phyloP scores from a whole-genome alignment of 1,140 invertebrate species.

The Drosophila sturtevanti region DNA sequence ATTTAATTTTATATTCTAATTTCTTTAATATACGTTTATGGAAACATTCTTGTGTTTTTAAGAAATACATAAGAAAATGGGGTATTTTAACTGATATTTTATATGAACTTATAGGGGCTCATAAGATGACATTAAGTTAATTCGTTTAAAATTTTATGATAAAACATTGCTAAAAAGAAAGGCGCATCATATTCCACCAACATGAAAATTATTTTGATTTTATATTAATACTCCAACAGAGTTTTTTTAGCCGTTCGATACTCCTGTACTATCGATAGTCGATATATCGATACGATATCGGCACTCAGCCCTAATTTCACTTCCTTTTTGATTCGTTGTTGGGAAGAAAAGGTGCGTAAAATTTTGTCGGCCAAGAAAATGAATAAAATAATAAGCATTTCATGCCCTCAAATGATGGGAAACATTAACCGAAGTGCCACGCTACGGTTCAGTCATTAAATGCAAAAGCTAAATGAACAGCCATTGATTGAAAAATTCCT shows the following conservation, averaged over 20 bases:
- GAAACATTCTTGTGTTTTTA: too few relatives aligned
- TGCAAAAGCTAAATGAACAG: not conserved
- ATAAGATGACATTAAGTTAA: too few relatives aligned
- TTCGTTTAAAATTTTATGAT: too few relatives aligned
- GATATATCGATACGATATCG: constrained; percentile 2
- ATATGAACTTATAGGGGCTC: too few relatives aligned
- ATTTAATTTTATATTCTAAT: too few relatives aligned
- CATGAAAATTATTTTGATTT: not conserved
- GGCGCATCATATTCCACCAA: too few relatives aligned
- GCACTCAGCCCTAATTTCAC: constrained; percentile 15
- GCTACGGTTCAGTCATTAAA: not conserved
- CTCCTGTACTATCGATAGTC: not conserved
- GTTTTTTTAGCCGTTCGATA: not conserved
- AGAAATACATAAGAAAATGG: too few relatives aligned
- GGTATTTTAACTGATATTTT: too few relatives aligned
- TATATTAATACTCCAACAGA: not conserved
- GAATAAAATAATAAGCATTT: constrained; percentile 26
- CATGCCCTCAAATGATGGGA: not conserved
- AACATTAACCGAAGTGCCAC: constrained; percentile 14
- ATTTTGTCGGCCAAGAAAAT: constrained; percentile 39
- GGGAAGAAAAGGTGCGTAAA: constrained; percentile 80
- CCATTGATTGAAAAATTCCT: constrained; percentile 6
- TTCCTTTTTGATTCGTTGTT: constrained; percentile 82
- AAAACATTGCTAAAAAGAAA: too few relatives aligned
- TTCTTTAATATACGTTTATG: too few relatives aligned